Base-by-base conservation (phyloP, 2,888 invertebrate species). In the Brachycybe producta region DNA sequence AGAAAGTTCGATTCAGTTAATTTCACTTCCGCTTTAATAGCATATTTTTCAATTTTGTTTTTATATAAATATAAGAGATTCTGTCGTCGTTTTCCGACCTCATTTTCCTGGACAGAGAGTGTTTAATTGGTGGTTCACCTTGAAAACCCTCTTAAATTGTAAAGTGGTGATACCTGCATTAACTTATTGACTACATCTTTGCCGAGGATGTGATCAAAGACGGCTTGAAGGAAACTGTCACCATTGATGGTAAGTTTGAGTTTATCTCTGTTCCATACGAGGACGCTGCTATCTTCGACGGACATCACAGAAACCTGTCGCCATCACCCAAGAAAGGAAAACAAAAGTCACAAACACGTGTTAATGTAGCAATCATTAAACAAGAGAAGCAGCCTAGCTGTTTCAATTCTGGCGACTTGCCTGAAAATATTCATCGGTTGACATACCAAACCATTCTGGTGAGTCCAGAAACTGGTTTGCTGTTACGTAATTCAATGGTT, bases 361-460 rank as follows among this genome's bases (percentile, higher is more conserved):
- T 30, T 30, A 30, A 8, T 30, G 32, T n/a, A 30, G n/a, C 8
- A 8, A 30, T 8, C n/a, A n/a, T 30, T 8, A 30, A 11, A 30
- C 8, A 30, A 30, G 32, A 11, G n/a, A 11, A 11, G 32, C n/a
- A 11, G 8, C 32, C 32, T 30, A 8, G 21, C 17, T 26, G 21
- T 43, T 43, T 43, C 28, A n/a, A 11, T 28, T 27, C 43, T 28
- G 19, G 13, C n/a, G n/a, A 38, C 39, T 52, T 69, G 83, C 84
- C 76, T 86, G 85, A 69, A 85, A 86, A 66, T 75, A 82, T 65
- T 85, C 85, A 64, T 85, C 84, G 27, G 84, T 84, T 49, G 84
- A 83, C 41, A 85, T 84, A 55, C 84, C 84, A 68, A 86, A 86
- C 83, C 85, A 86, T 71, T 86, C 86, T 45, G 86, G 84, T 56